These are phyloP conservation scores for Aldrovandia affinis DNA, from an alignment of 2,797 vertebrate genomes.

Conservation along the genomic window DNA sequence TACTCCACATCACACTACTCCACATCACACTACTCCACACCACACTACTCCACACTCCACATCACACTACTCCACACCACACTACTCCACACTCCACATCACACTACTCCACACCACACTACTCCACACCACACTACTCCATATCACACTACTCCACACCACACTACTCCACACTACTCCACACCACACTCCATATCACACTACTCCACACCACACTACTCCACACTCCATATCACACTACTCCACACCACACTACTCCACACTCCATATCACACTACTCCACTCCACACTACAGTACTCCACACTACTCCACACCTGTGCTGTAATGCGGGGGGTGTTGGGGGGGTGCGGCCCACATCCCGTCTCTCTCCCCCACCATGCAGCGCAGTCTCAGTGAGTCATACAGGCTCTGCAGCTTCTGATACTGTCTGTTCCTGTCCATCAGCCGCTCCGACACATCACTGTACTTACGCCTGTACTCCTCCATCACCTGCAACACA, in stretches of 20 bases:
- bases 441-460: conserved; percentile 88
- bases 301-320: conserved; percentile 35
- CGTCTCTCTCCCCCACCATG: conserved; percentile 70
- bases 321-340: conserved; percentile 55
- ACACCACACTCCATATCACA: conserved; percentile 22
- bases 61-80: neutral
- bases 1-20: neutral
- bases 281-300: conserved; percentile 35
- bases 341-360: conserved; percentile 19
- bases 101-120: conserved; percentile 45
- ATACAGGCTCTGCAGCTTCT: conserved; percentile 87
- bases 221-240: conserved; percentile 48
- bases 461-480: conserved; percentile 88
- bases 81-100: conserved; percentile 45
- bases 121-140: conserved; percentile 49
- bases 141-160: conserved; percentile 36
- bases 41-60: neutral
- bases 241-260: conserved; percentile 49
- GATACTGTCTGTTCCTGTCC: conserved; percentile 88
- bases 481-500: conserved; percentile 81
- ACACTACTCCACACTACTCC: conserved; percentile 30
- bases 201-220: neutral
- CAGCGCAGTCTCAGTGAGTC: conserved; percentile 82
- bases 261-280: conserved; percentile 49
- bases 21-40: neutral